Conservation (phyloP, 2,797 vertebrate species). For the Macropodus opercularis region DNA sequence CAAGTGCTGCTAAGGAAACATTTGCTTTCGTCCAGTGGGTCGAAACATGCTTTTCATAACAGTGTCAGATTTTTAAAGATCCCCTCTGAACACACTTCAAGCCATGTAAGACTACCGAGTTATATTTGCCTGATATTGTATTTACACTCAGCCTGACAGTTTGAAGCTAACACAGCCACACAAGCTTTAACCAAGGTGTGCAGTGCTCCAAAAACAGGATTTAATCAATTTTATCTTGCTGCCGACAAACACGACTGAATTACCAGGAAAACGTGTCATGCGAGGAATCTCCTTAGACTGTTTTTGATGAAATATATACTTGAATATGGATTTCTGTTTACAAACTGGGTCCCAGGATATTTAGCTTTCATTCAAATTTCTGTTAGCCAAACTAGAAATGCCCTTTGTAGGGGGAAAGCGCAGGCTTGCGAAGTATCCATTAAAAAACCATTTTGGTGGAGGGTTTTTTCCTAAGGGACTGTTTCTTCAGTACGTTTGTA, state of each 20-base stretch:
- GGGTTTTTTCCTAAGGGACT: not conserved
- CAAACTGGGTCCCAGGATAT: constrained; percentile 14
- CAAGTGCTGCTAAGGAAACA: constrained; percentile 58
- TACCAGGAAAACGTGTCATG: constrained; percentile 1
- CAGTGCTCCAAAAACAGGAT: too few species aligned
- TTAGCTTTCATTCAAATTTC: not conserved
- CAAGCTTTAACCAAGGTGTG: not conserved
- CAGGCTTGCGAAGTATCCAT: too few species aligned
- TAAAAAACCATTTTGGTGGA: not conserved
- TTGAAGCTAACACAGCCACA: not conserved
- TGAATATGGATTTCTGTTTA: constrained; percentile 50
- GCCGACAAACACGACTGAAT: too few species aligned
- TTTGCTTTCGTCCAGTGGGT: constrained; percentile 11
- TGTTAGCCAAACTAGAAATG: not conserved
- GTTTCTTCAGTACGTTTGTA: constrained; percentile 13
- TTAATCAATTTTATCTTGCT: too few species aligned
- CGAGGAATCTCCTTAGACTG: constrained; percentile 19
- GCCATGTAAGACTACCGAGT: constrained; percentile 1
- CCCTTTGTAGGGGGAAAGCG: not conserved
- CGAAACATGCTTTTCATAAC: constrained; percentile 24
- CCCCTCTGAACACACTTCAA: constrained; percentile 12
- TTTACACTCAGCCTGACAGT: constrained; percentile 8
- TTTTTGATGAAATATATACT: constrained; percentile 40
- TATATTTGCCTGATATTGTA: not conserved
- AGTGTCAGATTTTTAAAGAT: constrained; percentile 20